Evolutionary conservation across 2,888 invertebrate species (phyloP).

Genomic region (Drosophila macrospina): DNA sequence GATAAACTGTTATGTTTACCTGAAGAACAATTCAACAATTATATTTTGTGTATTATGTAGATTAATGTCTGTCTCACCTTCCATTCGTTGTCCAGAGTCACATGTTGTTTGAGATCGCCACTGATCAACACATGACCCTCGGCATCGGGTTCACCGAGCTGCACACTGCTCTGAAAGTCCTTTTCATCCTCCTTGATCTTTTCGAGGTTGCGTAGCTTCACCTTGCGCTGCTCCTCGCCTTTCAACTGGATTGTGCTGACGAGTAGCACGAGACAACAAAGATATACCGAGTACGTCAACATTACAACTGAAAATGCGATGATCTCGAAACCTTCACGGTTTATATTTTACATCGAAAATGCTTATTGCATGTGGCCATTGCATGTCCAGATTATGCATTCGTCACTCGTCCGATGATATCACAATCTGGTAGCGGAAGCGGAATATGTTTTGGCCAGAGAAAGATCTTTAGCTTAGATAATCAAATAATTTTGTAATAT

Average conservation of each 20-base stretch:
- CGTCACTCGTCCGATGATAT: slow-evolving; percentile 29
- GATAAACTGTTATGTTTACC: slow-evolving; percentile 54
- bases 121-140: slow-evolving; percentile 55
- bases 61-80: slow-evolving; percentile 50
- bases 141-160: slow-evolving; percentile 51
- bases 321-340: neutral
- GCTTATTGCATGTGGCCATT: slow-evolving; percentile 16
- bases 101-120: slow-evolving; percentile 65
- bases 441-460: slow-evolving; percentile 17
- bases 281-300: neutral
- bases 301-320: slow-evolving; percentile 21
- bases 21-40: slow-evolving; percentile 10
- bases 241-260: neutral
- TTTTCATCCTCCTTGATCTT: slow-evolving; percentile 38
- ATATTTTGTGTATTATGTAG: neutral
- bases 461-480: neutral
- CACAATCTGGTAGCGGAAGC: slow-evolving; percentile 31
- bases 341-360: slow-evolving; percentile 19
- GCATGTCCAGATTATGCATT: slow-evolving; percentile 31
- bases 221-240: neutral
- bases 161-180: slow-evolving; percentile 56
- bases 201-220: slow-evolving; percentile 39
- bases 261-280: slow-evolving; percentile 18
- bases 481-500: neutral
- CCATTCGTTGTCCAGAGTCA: slow-evolving; percentile 75